Percentiles rank a stretch among this genome's conserved stretches.
Conservation (phyloP, 2,113 vertebrate species). For the Oryzias woworae region DNA sequence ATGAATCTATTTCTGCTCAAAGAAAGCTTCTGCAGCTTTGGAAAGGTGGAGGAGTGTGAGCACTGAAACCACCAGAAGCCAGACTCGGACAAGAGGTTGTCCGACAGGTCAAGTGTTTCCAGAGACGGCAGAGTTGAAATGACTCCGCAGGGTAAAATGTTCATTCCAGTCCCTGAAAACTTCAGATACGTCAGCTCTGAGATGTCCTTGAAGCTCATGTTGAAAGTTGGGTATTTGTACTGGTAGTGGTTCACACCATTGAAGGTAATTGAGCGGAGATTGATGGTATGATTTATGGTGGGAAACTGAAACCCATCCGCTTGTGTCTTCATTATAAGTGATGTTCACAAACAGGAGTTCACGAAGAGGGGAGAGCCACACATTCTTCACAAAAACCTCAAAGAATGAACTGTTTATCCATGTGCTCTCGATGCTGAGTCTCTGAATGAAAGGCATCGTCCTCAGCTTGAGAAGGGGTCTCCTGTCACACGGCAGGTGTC, state of each 20-base stretch:
- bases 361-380: constrained; percentile 48
- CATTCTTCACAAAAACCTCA: constrained; percentile 42
- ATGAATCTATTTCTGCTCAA: constrained; percentile 66
- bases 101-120: constrained; percentile 61
- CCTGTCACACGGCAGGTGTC: constrained; percentile 40
- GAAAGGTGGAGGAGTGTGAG: constrained; percentile 52
- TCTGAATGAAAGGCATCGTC: constrained; percentile 46
- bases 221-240: constrained; percentile 61
- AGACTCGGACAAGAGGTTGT: constrained; percentile 60
- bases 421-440: constrained; percentile 55
- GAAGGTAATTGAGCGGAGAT: constrained; percentile 42
- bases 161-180: constrained; percentile 70
- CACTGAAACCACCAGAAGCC: constrained; percentile 70
- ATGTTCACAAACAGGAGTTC: constrained; percentile 61
- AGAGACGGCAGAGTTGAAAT: constrained; percentile 58
- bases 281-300: constrained; percentile 41
- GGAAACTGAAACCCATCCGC: constrained; percentile 53
- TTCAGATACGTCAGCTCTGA: constrained; percentile 57
- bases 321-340: constrained; percentile 68
- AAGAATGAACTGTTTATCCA: constrained; percentile 65
- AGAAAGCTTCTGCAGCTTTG: constrained; percentile 53
- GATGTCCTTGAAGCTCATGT: constrained; percentile 38
- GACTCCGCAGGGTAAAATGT: constrained; percentile 66
- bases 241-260: constrained; percentile 58
- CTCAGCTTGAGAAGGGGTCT: constrained; percentile 52